Evolutionary conservation across 2,888 invertebrate genomes (phyloP), one percentile per base, ranked within the genome.

Genomic region (Sarcophaga carnaria): DNA sequence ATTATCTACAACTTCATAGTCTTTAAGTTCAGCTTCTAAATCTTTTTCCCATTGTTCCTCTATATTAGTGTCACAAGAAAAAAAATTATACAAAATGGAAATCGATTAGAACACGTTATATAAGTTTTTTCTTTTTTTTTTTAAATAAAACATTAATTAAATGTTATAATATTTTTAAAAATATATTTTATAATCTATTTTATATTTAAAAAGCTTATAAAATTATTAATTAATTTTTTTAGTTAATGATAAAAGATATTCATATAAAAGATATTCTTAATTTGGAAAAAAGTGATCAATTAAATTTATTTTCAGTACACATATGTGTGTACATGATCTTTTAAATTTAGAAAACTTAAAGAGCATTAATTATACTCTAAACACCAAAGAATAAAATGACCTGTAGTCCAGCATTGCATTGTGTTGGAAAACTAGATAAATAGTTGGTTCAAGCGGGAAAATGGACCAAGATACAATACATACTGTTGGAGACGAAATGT

Each of bases 1-100:
- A 89, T 95, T 95, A 86, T 94, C 94, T 66, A 98, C 97, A 90
- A 98, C 97, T 94, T 99, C 98, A 94, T 97, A 99, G 93, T 98
- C 98, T 93, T 98, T 97, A 90, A 99, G 95, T 94, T 99, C 98
- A 74, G 98, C 98, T 93, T 98, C 98, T 92, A 99, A 94, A 94
- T 99, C 98, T 93, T 97, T 97, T 94, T 99, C 99, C 98, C 98
- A 98, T 95, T 98, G 98, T 94, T 97, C 97, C 96, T 96, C 94
- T 95, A 94, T 5, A 62, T 45, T 64, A 20, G 37, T 25, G 12
- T 64, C 22, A 76, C 78, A 87, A 84, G 66, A 70, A 71, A 37
- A 83, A 64, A 80, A 71, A 83, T 14, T 14, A 0, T 82, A 72
- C 82, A 90, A 90, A 91, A 74, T 86, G 89, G 14, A 72, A 0